Percentiles rank a stretch among this genome's conserved stretches.
These are phyloP conservation scores for Matsumurasca onukii DNA, from an alignment of 1,140 invertebrate genomes.

Conservation along the genomic window DNA sequence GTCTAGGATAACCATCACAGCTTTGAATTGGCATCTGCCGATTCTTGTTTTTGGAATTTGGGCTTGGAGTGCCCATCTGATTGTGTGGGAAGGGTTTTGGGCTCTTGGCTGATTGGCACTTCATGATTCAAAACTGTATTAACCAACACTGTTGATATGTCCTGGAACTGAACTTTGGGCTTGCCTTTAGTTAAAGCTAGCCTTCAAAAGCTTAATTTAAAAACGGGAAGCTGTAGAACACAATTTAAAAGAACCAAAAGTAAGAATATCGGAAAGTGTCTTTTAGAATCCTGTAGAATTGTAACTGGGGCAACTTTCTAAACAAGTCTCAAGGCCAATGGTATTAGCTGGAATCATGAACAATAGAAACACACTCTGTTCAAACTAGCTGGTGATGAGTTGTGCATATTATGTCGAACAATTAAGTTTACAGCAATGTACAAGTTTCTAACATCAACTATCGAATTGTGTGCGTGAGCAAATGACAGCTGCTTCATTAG, in stretches of 20 bases:
- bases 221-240: not conserved
- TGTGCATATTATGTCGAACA: not conserved
- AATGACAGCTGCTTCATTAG: constrained; percentile 7
- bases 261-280: not conserved
- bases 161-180: not conserved
- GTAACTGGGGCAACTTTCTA: not conserved
- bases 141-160: not conserved
- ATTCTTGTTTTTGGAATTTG: constrained; percentile 2
- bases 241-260: not conserved
- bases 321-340: not conserved
- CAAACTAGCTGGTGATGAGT: not conserved
- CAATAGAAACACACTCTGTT: not conserved
- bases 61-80: not conserved
- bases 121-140: not conserved
- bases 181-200: not conserved
- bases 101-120: constrained; percentile 15
- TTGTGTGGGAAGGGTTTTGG: not conserved
- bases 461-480: constrained; percentile 1
- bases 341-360: not conserved
- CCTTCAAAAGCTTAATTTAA: not conserved
- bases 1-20: not conserved
- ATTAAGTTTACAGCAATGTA: not conserved
- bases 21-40: not conserved
- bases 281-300: not conserved
- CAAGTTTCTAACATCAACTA: not conserved